Percentiles rank a stretch among this genome's conserved stretches.
These are phyloP conservation scores for Sialis fuliginosa DNA, from an alignment of 2,888 invertebrate species.

Conservation along the genomic window DNA sequence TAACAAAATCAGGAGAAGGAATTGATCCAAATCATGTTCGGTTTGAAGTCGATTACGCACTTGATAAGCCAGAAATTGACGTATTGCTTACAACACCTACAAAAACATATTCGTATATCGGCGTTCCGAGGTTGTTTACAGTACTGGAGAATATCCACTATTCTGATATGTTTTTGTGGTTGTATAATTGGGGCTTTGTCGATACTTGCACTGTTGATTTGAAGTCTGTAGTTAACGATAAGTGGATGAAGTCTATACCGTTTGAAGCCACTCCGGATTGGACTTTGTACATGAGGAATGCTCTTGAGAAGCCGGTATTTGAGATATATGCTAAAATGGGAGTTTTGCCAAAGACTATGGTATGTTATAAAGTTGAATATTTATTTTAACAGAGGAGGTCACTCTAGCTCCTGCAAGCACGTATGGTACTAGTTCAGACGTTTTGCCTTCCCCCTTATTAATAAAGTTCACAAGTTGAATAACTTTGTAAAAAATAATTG, in stretches of 20 bases:
- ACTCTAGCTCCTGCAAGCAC: no score
- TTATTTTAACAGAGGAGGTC: no score
- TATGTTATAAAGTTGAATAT: neutral
- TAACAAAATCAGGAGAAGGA: constrained; percentile 11
- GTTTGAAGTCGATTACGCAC: constrained; percentile 14
- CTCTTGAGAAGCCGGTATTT: constrained; percentile 13
- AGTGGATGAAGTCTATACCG: constrained; percentile 11
- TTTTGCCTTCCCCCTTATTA: no score
- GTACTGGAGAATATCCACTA: constrained; percentile 16
- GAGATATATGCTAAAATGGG: constrained; percentile 20
- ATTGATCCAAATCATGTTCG: constrained; percentile 12
- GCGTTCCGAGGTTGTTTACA: constrained; percentile 11
- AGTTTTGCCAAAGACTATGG: neutral
- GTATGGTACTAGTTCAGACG: no score
- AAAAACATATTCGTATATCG: constrained; percentile 14
- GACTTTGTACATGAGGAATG: constrained; percentile 19
- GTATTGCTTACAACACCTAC: constrained; percentile 15
- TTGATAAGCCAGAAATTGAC: constrained; percentile 13
- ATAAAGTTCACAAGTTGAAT: no score
- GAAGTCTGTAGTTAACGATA: constrained; percentile 11
- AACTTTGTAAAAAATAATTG: no score
- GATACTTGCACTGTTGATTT: constrained; percentile 18
- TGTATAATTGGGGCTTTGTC: constrained; percentile 13
- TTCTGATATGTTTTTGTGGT: constrained; percentile 10
- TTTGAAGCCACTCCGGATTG: constrained; percentile 15